Conservation (phyloP, 2,888 invertebrate genomes). For the Pseudococcus jackbeardsleyi region DNA sequence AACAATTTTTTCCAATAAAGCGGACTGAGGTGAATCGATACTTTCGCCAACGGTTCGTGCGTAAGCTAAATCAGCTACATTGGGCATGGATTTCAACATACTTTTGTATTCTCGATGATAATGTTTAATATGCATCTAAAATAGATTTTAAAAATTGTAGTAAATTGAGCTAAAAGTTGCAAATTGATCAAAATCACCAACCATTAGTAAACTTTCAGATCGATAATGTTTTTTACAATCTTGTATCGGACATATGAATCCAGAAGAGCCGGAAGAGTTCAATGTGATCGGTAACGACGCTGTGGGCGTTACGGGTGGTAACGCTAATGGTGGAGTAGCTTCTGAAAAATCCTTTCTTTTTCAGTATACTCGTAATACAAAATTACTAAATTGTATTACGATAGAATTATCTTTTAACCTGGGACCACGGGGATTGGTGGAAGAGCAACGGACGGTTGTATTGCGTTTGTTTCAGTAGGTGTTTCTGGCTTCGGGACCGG, state of each 20-base stretch:
- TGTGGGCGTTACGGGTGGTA: neutral
- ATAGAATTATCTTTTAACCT: neutral
- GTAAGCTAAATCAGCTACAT: constrained; percentile 87
- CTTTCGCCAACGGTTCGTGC: constrained; percentile 73
- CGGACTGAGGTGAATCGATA: constrained; percentile 66
- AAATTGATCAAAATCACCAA: constrained; percentile 66
- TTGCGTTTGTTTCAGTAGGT: neutral
- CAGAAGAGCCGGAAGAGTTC: constrained; percentile 59
- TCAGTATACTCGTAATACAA: neutral
- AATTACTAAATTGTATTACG: neutral
- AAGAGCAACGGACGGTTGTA: neutral
- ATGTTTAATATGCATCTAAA: constrained; percentile 90
- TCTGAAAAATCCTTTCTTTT: neutral
- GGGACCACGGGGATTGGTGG: neutral
- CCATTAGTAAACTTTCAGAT: constrained; percentile 87
- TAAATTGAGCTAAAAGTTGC: neutral
- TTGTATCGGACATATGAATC: constrained; percentile 79
- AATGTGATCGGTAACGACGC: neutral
- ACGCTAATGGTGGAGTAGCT: neutral
- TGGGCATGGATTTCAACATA: constrained; percentile 84
- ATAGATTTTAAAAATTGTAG: constrained; percentile 45
- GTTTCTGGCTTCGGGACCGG: neutral
- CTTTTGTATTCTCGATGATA: constrained; percentile 87
- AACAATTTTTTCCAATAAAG: constrained; percentile 66
- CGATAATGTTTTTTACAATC: constrained; percentile 91